Evolutionary conservation across 2,797 vertebrate genomes (phyloP), one percentile per base, ranked within the genome.

Genomic region (Sebastes iracundus): DNA sequence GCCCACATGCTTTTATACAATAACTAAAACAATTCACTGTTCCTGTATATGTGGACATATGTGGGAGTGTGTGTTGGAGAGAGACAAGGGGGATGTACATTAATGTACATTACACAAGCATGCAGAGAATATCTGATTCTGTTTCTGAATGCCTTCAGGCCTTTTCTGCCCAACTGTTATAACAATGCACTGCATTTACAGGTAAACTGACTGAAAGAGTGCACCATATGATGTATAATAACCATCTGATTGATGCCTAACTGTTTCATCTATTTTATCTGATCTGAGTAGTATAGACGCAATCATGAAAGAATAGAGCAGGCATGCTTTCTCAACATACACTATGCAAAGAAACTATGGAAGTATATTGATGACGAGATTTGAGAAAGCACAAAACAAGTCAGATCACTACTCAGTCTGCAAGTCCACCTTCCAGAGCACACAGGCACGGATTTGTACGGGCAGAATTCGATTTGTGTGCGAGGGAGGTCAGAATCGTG

Each of bases 181-280:
- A 79, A 38, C 42, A 46, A 13, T 18, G 33, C 2, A 8, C 22
- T 56, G 6, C 20, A 60, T 58, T 79, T 23, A 64, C 49, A 70
- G 16, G 71, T 63, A 65, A 30, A 72, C 58, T 2, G 13, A 18
- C 69, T 72, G 30, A 25, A 28, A 53, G 27, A 10, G 9, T 42
- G 7, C 25, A 25, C 28, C 18, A 10, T 22, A 1, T 59, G 77
- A 71, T 32, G 30, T 38, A 23, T 70, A 25, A 55, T 13, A 60
- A 3, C 42, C 14, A 58, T 73, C 30, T 75, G 75, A 61, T 27
- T 70, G 61, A 70, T 30, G 38, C 32, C 67, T 27, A 2, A n/a
- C 33, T 20, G 32, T 77, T 73, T 81, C 62, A 80, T 67, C 25
- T 65, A 73, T 79, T 81, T 80, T 7, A 18, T 82, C 63, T 72